Percentiles rank a stretch among this genome's conserved stretches.
Conservation (phyloP, 2,888 invertebrate species). For the Mamestra brassicae region DNA sequence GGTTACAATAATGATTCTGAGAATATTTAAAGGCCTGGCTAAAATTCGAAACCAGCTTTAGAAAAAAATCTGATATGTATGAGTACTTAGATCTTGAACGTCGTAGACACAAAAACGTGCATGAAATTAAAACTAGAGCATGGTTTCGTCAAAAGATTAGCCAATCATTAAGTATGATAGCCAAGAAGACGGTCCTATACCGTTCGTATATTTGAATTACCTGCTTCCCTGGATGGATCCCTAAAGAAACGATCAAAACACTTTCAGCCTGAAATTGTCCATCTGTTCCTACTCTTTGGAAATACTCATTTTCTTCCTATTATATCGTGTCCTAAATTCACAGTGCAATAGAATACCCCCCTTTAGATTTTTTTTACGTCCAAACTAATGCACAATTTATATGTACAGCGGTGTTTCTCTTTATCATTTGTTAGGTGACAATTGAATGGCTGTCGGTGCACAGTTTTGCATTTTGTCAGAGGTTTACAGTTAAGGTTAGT, state of each 20-base stretch:
- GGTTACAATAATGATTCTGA: no score
- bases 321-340: constrained; percentile 9
- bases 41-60: not conserved
- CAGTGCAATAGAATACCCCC: not conserved
- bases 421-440: constrained; percentile 49
- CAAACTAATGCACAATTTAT: constrained; percentile 28
- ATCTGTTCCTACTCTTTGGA: not conserved
- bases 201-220: not conserved
- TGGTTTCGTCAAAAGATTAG: no score
- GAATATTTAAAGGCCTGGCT: not conserved
- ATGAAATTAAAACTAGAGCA: no score
- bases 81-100: no score
- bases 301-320: not conserved
- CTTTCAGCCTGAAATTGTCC: not conserved
- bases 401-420: constrained; percentile 38
- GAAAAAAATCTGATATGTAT: no score
- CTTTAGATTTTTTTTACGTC: not conserved
- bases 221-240: not conserved
- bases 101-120: no score
- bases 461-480: constrained; percentile 68
- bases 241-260: no score
- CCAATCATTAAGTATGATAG: no score
- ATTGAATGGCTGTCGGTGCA: constrained; percentile 55
- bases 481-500: constrained; percentile 76
- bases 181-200: not conserved